phyloP scores from a whole-genome alignment of 1,140 invertebrate genomes.

The Halictus rubicundus region DNA sequence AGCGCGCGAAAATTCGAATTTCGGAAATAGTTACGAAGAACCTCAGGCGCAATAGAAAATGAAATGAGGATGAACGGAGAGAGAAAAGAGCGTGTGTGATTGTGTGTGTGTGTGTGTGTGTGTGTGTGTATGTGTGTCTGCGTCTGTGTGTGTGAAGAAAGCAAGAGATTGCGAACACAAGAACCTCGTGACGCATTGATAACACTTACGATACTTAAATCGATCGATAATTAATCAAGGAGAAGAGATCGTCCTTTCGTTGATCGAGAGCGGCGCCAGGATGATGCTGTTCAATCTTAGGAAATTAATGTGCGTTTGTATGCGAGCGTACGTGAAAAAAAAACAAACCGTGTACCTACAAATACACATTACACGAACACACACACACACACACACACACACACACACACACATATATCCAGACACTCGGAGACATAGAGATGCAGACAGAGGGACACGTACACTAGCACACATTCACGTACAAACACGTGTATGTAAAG shows the following conservation, averaged over 20 bases:
- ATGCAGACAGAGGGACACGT: conserved; percentile 1
- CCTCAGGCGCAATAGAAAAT: not conserved
- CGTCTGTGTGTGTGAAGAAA: not conserved
- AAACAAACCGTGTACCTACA: conserved; percentile 23
- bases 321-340: conserved; percentile 42
- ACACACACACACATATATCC: not conserved
- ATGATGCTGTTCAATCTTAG: conserved; percentile 40
- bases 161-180: not conserved
- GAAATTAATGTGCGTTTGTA: conserved; percentile 29
- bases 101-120: not conserved
- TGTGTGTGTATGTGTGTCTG: not conserved
- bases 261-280: conserved; percentile 60
- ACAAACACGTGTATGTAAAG: conserved; percentile 6
- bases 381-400: conserved; percentile 9
- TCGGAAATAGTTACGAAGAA: not conserved
- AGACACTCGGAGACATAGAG: not conserved
- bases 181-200: conserved; percentile 51
- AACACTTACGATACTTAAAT: conserved; percentile 62
- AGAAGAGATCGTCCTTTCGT: conserved; percentile 56
- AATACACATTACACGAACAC: not conserved
- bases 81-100: not conserved
- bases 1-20: not conserved
- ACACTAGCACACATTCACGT: conserved; percentile 10
- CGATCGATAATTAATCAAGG: conserved; percentile 30
- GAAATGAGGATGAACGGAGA: not conserved